A percentile compares a stretch with the other conserved stretches of the same genome.
Conservation (phyloP, 2,888 invertebrate species). For the Anthoptus insignis region DNA sequence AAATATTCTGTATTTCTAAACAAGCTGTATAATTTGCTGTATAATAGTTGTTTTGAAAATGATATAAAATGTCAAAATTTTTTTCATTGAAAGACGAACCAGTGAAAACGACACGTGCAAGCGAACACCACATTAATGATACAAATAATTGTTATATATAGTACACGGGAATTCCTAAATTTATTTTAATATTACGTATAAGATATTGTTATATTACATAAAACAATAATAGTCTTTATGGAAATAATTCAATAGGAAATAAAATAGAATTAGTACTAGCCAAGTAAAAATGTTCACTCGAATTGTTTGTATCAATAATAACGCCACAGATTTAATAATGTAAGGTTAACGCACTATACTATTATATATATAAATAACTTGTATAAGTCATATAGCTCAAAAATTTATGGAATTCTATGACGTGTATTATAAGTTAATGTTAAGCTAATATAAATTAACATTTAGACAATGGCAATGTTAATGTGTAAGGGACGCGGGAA, state of each 20-base stretch:
- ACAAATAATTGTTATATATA: conserved; percentile 76
- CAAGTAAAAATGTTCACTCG: conserved; percentile 43
- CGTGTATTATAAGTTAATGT: conserved; percentile 69
- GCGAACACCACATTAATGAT: conserved; percentile 84
- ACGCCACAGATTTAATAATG: conserved; percentile 61
- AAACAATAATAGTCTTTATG: conserved; percentile 79
- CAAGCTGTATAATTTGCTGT: neutral
- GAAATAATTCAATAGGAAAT: conserved; percentile 62
- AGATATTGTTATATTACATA: conserved; percentile 65
- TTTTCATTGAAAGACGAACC: conserved; percentile 58
- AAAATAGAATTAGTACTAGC: conserved; percentile 57
- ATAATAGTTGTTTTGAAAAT: neutral
- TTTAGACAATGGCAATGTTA: conserved; percentile 37
- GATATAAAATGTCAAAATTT: conserved; percentile 49
- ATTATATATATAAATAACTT: conserved; percentile 57
- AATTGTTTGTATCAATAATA: conserved; percentile 58
- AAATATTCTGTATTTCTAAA: neutral
- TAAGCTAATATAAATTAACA: conserved; percentile 45
- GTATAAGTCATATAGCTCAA: conserved; percentile 80
- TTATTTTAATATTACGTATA: conserved; percentile 72
- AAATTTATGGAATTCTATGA: conserved; percentile 72
- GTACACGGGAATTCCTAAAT: conserved; percentile 73
- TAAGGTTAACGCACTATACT: conserved; percentile 77
- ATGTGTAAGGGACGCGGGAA: conserved; percentile 63
- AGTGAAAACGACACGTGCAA: conserved; percentile 80